These are phyloP conservation scores for Papilio polyxenes DNA, from an alignment of 1,140 invertebrate genomes.

Conservation along the genomic window DNA sequence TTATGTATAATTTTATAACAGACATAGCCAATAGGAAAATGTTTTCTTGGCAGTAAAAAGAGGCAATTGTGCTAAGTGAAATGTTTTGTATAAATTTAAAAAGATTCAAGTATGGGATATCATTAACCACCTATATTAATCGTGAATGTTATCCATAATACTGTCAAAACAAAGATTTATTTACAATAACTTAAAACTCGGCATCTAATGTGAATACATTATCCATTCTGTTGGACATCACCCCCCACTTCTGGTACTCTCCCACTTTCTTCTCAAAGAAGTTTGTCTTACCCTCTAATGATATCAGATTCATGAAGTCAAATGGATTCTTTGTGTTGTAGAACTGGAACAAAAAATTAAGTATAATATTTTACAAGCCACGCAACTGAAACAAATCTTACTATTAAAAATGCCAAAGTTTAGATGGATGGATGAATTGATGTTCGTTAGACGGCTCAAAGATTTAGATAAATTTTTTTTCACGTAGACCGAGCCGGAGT, in stretches of 20 bases:
- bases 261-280: constrained; percentile 99
- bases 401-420: too few relatives aligned
- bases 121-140: constrained; percentile 17
- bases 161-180: constrained; percentile 43
- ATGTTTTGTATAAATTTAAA: not conserved
- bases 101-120: not conserved
- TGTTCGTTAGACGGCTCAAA: too few relatives aligned
- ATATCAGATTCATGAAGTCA: constrained; percentile 99
- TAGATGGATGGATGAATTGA: too few relatives aligned
- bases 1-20: not conserved
- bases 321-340: constrained; percentile 98
- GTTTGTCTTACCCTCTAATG: constrained; percentile 99
- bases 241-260: constrained; percentile 98
- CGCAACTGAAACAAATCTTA: too few relatives aligned
- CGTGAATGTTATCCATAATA: constrained; percentile 50
- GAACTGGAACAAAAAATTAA: constrained; percentile 84
- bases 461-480: too few relatives aligned
- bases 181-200: constrained; percentile 87
- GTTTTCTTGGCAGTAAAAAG: not conserved
- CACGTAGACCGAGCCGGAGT: too few relatives aligned
- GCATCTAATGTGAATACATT: constrained; percentile 92
- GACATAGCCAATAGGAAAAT: not conserved
- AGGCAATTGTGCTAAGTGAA: not conserved
- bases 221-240: constrained; percentile 87
- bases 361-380: constrained; percentile 30